Percentiles rank a stretch among this genome's conserved stretches.
These are phyloP conservation scores for Cebidichthys violaceus DNA, from an alignment of 2,113 vertebrate species.

Conservation along the genomic window DNA sequence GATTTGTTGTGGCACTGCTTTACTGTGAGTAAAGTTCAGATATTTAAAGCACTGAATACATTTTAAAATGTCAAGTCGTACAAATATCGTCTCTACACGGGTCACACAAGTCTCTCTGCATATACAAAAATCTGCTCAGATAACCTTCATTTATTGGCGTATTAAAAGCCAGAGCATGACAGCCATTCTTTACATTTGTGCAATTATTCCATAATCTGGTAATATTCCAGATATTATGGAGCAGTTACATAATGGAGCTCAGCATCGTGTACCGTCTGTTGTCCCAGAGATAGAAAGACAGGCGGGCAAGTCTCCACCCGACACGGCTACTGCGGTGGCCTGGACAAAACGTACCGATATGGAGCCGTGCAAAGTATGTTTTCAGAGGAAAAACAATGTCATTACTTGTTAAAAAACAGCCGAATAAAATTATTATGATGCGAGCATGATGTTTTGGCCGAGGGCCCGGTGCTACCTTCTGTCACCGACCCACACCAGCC, in stretches of 20 bases:
- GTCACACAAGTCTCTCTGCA: background rate
- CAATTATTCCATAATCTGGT: constrained; percentile 67
- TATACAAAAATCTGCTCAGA: background rate
- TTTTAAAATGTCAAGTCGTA: background rate
- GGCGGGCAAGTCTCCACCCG: constrained; percentile 5
- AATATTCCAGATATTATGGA: constrained; percentile 63
- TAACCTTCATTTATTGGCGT: constrained; percentile 22
- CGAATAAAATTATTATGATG: background rate
- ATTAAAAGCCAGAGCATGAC: constrained; percentile 26
- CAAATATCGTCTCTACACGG: background rate
- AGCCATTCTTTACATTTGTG: constrained; percentile 52
- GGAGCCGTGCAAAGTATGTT: background rate
- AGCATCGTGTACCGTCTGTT: constrained; percentile 58
- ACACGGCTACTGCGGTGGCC: background rate
- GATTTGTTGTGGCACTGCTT: background rate
- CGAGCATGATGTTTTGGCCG: constrained; percentile 45
- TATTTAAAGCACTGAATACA: background rate
- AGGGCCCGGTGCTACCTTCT: constrained; percentile 46
- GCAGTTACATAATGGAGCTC: constrained; percentile 66
- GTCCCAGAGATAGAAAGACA: constrained; percentile 25
- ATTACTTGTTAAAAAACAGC: background rate
- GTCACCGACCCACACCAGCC: constrained; percentile 41
- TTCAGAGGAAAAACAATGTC: background rate
- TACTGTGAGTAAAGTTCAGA: too few species aligned
- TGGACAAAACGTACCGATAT: background rate